Evolutionary conservation across 2,797 vertebrate species (phyloP), one percentile per base, ranked within the genome.

Genomic region (Pangasius macronema): DNA sequence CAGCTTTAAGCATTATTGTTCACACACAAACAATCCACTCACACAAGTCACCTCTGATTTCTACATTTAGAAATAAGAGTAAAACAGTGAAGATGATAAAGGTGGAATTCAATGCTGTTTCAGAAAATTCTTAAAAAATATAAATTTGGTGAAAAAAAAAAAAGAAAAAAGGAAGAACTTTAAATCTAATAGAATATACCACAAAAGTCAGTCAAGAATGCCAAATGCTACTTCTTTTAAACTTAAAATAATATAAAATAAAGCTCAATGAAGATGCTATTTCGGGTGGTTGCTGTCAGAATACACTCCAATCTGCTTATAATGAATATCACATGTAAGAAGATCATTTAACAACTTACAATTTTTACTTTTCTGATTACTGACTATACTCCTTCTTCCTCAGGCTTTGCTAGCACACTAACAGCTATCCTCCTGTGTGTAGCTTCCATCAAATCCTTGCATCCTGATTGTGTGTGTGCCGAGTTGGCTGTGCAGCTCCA

Each of bases 401-500:
- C 22, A 10, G 16, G 24, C 39, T 33, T 24, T 36, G 16, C 2
- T 39, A 86, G 22, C 14, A 65, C 14, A 86, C 27, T 27, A 16
- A 36, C 30, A 87, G 39, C 86, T 53, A 82, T 63, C n/a, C 55
- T 75, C 1, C 13, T 9, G n/a, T 36, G n/a, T 27, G 36, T 49
- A 86, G 51, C 36, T 36, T 42, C 10, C 55, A 82, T 11, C 46
- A 77, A n/a, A 55, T 61, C 36, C n/a, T n/a, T 57, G 75, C 68
- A 57, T 46, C 33, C 36, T 70, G 46, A 55, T 5, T 79, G 13
- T 90, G 87, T 72, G 86, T 89, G 59, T 87, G 49, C 85, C 10
- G 46, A 30, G 82, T 55, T 55, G 55, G 82, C 84, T 79, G 76
- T 89, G 81, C 85, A 87, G 87, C 81, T 90, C 83, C 55, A 88